A percentile compares a stretch with the other conserved stretches of the same genome.
phyloP scores from a whole-genome alignment of 1,140 invertebrate species.

The Harpegnathos saltator region DNA sequence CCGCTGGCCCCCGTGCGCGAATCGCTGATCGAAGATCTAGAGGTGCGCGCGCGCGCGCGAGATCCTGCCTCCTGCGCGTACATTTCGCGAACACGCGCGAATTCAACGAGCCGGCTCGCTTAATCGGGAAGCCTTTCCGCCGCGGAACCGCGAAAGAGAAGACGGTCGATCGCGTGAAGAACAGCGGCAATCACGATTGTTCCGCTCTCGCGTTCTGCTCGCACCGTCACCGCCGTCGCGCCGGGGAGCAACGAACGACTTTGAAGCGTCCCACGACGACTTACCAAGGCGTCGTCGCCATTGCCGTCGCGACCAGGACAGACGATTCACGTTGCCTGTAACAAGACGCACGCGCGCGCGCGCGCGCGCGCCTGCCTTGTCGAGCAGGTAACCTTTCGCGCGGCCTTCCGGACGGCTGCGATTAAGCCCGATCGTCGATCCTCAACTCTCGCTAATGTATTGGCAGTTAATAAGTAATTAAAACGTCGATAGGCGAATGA shows the following conservation, averaged over 20 bases:
- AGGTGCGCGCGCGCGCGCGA: too few relatives aligned
- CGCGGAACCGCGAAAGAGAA: too few relatives aligned
- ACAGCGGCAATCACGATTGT: too few relatives aligned
- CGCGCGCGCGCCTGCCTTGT: too few relatives aligned
- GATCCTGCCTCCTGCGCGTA: neutral
- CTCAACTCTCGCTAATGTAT: slow-evolving; percentile 30
- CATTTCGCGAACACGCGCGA: neutral
- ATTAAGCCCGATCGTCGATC: slow-evolving; percentile 22
- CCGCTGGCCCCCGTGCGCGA: too few relatives aligned
- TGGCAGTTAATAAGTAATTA: slow-evolving; percentile 50
- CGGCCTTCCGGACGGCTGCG: neutral
- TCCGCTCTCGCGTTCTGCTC: too few relatives aligned
- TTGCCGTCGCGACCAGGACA: neutral
- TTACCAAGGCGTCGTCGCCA: neutral
- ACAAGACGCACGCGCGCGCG: slow-evolving; percentile 4
- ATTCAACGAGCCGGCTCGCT: neutral
- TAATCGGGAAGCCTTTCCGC: too few relatives aligned
- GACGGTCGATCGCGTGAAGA: too few relatives aligned
- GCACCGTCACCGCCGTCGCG: too few relatives aligned
- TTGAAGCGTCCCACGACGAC: slow-evolving; percentile 1
- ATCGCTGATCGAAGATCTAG: slow-evolving; percentile 9
- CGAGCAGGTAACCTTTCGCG: slow-evolving; percentile 11
- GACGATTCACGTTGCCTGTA: slow-evolving; percentile 18
- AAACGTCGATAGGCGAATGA: slow-evolving; percentile 39
- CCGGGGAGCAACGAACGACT: too few relatives aligned